phyloP scores from a whole-genome alignment of 2,113 vertebrate genomes.

The Podiceps cristatus region DNA sequence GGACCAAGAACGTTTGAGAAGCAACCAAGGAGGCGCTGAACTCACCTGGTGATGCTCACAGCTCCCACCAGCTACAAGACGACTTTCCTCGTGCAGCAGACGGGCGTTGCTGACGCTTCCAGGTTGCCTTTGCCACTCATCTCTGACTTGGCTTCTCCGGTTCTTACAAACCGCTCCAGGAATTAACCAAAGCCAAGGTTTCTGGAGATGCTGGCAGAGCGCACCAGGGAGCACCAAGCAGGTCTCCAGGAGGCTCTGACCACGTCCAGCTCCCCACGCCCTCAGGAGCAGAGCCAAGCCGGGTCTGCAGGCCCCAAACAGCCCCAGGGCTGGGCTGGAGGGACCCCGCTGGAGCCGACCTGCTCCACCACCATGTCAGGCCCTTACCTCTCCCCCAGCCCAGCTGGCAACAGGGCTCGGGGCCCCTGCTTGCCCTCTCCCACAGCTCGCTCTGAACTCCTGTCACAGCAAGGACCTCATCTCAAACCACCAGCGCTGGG shows the following conservation, averaged over 20 bases:
- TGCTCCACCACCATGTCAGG: neutral
- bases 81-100: neutral
- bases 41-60: neutral
- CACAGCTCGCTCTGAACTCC: too few species aligned
- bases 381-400: neutral
- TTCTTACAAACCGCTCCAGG: neutral
- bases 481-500: neutral
- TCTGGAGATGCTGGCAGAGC: neutral
- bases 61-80: neutral
- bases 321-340: neutral
- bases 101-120: rapidly evolving
- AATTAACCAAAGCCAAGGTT: neutral
- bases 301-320: neutral
- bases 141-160: neutral
- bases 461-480: neutral
- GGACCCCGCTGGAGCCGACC: rapidly evolving
- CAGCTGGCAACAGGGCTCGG: neutral
- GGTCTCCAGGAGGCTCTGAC: neutral
- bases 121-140: neutral
- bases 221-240: neutral
- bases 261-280: neutral
- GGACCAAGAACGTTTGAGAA: neutral
- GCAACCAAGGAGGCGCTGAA: neutral
- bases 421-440: neutral
- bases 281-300: neutral